Percentiles rank a stretch among this genome's conserved stretches.
phyloP scores from a whole-genome alignment of 2,888 invertebrate species.

The Agrypnus murinus region DNA sequence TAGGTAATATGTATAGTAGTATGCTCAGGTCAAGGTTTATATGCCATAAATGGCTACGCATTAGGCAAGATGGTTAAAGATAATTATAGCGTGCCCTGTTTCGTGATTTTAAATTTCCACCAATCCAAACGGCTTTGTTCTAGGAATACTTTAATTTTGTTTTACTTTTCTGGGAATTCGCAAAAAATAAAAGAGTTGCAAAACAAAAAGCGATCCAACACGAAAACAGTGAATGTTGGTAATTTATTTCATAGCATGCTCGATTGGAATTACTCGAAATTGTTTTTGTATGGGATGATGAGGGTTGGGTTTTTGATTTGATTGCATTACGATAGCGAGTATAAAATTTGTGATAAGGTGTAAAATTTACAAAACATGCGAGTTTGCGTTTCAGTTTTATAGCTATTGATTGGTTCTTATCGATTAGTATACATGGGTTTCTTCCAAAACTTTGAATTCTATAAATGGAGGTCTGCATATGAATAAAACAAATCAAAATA shows the following conservation, averaged over 20 bases:
- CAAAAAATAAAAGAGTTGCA: slow-evolving; percentile 11
- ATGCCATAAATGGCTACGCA: slow-evolving; percentile 5
- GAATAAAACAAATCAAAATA: too few species aligned
- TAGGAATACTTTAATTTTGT: too few species aligned
- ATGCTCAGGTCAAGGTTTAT: slow-evolving; percentile 55
- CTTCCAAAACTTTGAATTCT: too few species aligned
- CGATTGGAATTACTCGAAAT: slow-evolving; percentile 18
- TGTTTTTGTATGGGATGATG: neutral
- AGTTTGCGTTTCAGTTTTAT: too few species aligned
- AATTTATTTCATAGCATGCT: slow-evolving; percentile 21
- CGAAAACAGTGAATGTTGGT: neutral
- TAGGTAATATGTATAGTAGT: too few species aligned
- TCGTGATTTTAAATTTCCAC: slow-evolving; percentile 4
- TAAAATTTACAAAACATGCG: too few species aligned
- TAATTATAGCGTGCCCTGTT: slow-evolving; percentile 21
- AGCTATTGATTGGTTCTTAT: too few species aligned
- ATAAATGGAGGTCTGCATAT: too few species aligned
- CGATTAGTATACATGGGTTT: too few species aligned
- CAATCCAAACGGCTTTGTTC: neutral
- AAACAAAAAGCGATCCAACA: neutral
- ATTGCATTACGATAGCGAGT: too few species aligned
- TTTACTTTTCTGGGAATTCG: slow-evolving; percentile 12
- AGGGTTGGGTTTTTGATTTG: neutral
- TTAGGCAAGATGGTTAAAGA: neutral
- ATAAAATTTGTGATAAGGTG: too few species aligned